phyloP scores from a whole-genome alignment of 2,113 vertebrate genomes.

The Oreotrochilus melanogaster region DNA sequence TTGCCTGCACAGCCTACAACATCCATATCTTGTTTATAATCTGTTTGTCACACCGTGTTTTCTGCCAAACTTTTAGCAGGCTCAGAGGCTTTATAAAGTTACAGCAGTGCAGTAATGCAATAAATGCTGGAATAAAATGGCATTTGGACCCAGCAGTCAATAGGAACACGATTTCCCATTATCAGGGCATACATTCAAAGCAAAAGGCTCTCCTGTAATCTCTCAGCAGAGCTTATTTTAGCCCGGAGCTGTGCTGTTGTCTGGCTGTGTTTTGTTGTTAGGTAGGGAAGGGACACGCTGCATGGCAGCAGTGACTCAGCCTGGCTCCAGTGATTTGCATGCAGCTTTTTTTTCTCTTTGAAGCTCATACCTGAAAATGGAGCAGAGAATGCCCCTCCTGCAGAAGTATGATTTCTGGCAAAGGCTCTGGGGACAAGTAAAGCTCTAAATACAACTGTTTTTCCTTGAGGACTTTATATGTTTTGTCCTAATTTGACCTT shows the following conservation, averaged over 20 bases:
- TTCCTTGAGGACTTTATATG: not conserved
- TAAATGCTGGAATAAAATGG: not conserved
- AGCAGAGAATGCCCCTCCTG: not conserved
- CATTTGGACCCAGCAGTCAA: not conserved
- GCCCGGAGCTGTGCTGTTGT: constrained; percentile 37
- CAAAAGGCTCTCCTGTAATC: constrained; percentile 51
- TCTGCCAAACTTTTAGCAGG: not conserved
- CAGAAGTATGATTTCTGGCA: not conserved
- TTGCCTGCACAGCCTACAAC: not conserved
- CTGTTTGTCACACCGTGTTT: not conserved
- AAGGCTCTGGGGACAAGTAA: not conserved
- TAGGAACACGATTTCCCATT: not conserved
- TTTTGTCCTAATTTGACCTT: constrained; percentile 61
- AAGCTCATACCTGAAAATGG: not conserved
- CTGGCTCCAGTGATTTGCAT: not conserved
- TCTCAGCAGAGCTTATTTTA: constrained; percentile 56
- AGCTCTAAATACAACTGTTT: not conserved
- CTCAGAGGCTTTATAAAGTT: not conserved
- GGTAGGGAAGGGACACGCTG: constrained; percentile 26
- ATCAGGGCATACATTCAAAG: not conserved
- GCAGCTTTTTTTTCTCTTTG: not conserved
- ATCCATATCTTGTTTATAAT: not conserved
- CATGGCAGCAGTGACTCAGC: constrained; percentile 50
- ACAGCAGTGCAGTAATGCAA: not conserved
- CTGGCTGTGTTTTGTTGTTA: constrained; percentile 48